Conservation (phyloP, 2,888 invertebrate genomes). For the Cantharis flavilabris region DNA sequence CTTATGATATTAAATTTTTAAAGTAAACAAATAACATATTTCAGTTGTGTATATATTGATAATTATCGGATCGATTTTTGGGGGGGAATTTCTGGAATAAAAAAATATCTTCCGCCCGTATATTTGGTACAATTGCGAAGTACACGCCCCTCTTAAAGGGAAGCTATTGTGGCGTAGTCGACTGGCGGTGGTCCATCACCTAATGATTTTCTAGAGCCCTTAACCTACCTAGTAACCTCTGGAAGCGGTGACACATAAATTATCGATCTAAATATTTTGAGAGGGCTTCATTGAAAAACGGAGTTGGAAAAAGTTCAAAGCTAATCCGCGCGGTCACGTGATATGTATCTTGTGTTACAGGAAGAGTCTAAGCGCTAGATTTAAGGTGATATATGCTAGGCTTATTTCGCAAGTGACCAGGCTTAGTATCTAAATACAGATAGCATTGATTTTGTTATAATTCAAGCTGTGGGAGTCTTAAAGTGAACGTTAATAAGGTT, state of each 20-base stretch:
- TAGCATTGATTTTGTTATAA: constrained; percentile 28
- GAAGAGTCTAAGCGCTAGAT: constrained; percentile 29
- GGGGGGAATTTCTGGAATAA: no score
- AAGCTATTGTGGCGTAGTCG: neutral
- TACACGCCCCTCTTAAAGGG: neutral
- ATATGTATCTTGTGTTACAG: constrained; percentile 28
- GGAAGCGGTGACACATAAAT: neutral
- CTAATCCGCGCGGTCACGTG: constrained; percentile 21
- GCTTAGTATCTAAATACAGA: constrained; percentile 29
- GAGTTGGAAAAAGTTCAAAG: constrained; percentile 16
- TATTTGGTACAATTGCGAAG: neutral
- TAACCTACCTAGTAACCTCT: neutral
- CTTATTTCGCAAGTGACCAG: constrained; percentile 30
- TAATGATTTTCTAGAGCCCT: neutral
- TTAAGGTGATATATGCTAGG: constrained; percentile 33
- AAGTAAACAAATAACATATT: no score
- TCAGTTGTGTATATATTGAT: no score
- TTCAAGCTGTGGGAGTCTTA: constrained; percentile 11
- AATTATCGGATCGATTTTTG: no score
- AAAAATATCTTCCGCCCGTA: neutral
- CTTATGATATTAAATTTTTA: no score
- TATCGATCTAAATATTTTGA: neutral
- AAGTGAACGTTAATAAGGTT: constrained; percentile 7
- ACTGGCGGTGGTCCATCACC: neutral
- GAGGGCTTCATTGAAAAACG: neutral